Evolutionary conservation across 1,140 invertebrate species (phyloP).

Genomic region (Melanaphis sacchari): DNA sequence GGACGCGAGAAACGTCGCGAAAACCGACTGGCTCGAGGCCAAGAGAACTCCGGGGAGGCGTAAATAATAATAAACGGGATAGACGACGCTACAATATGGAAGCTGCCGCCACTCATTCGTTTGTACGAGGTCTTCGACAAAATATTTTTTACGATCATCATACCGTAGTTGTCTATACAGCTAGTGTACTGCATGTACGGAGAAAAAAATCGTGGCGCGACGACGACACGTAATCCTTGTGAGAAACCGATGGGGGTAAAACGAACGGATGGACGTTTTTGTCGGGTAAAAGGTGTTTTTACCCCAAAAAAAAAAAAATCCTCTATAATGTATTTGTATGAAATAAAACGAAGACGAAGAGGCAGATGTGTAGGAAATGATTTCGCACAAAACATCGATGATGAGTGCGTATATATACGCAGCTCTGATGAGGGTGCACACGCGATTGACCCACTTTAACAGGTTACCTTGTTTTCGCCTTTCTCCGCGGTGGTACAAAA

Average conservation of each 20-base stretch:
- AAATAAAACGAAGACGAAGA: constrained; percentile 30
- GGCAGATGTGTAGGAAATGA: constrained; percentile 54
- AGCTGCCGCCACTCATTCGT: not conserved
- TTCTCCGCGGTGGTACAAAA: constrained; percentile 36
- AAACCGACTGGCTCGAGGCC: not conserved
- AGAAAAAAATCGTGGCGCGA: not conserved
- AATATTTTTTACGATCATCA: not conserved
- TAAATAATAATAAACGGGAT: not conserved
- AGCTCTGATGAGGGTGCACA: constrained; percentile 45
- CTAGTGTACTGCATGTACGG: not conserved
- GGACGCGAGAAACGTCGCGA: not conserved
- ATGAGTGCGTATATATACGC: constrained; percentile 4
- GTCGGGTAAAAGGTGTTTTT: constrained; percentile 42
- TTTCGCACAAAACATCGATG: constrained; percentile 51
- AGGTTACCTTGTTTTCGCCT: constrained; percentile 51
- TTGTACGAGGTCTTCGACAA: not conserved
- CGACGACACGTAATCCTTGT: constrained; percentile 47
- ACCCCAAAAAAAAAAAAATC: constrained; percentile 21
- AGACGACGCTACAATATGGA: not conserved
- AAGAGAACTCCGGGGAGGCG: constrained; percentile 4
- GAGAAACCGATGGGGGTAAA: constrained; percentile 51
- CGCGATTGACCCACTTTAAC: constrained; percentile 55
- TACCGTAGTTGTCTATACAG: not conserved
- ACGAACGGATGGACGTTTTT: constrained; percentile 48
- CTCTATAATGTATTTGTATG: not conserved